phyloP scores from a whole-genome alignment of 2,888 invertebrate species.

The Kuschelorhynchus macadamiae region DNA sequence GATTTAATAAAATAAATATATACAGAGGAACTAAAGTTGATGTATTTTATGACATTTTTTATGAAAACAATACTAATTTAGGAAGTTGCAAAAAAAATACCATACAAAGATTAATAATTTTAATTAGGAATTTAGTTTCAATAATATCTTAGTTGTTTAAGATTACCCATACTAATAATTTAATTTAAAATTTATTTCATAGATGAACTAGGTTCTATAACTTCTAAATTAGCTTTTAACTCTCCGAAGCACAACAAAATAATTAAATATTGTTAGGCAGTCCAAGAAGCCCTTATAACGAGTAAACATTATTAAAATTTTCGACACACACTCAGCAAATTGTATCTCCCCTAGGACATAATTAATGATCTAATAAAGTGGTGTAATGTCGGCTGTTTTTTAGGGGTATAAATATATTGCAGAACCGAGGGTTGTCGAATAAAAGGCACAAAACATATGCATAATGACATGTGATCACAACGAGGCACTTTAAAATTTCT shows the following conservation, averaged over 20 bases:
- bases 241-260: background rate
- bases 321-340: conserved; percentile 27
- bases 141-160: too few relatives aligned
- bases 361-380: conserved; percentile 69
- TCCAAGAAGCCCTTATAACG: conserved; percentile 19
- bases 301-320: conserved; percentile 39
- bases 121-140: too few relatives aligned
- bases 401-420: conserved; percentile 67
- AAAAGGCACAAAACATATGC: conserved; percentile 42
- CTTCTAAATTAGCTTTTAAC: background rate
- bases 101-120: too few relatives aligned
- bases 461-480: conserved; percentile 37
- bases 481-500: conserved; percentile 29
- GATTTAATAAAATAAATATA: too few relatives aligned
- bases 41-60: too few relatives aligned
- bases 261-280: background rate
- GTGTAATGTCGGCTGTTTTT: conserved; percentile 68
- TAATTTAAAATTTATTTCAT: too few relatives aligned
- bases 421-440: conserved; percentile 55
- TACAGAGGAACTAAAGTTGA: too few relatives aligned
- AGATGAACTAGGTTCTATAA: too few relatives aligned
- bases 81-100: too few relatives aligned
- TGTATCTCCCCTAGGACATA: conserved; percentile 62
- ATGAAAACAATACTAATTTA: too few relatives aligned
- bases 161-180: too few relatives aligned